phyloP scores from a whole-genome alignment of 2,113 vertebrate genomes.

The Vireo altiloquus region DNA sequence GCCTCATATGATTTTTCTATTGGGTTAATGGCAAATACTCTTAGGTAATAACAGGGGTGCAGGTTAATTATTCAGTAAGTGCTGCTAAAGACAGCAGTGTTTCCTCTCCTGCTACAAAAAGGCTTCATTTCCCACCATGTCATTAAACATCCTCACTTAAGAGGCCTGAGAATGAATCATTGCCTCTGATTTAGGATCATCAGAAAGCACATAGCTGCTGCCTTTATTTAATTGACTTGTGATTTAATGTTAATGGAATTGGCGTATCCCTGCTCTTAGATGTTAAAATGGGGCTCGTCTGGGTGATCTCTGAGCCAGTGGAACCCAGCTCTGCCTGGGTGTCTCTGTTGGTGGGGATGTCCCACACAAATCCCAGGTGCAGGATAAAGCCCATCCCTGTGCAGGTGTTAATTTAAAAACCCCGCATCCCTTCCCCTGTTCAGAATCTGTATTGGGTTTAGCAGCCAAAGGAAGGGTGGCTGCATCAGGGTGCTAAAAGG shows the following conservation, averaged over 20 bases:
- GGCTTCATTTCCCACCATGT: neutral
- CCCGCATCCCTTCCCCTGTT: neutral
- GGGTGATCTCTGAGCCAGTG: neutral
- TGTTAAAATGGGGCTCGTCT: neutral
- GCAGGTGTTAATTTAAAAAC: accelerated
- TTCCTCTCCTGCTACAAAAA: neutral
- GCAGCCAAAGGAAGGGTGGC: accelerated
- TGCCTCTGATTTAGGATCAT: neutral
- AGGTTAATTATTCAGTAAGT: constrained; percentile 24
- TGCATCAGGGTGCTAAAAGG: accelerated
- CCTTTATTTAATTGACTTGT: neutral
- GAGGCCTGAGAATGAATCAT: neutral
- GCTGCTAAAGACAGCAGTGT: neutral
- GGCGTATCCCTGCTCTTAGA: neutral
- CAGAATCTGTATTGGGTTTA: accelerated
- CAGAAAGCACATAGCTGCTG: neutral
- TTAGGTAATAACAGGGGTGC: neutral
- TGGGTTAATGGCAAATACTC: neutral
- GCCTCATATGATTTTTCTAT: neutral
- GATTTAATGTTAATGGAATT: neutral
- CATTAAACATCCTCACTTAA: neutral
- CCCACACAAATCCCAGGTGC: neutral
- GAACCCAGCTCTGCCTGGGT: accelerated
- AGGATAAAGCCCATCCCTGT: accelerated
- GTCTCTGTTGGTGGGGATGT: accelerated